These are phyloP conservation scores for Andrena haemorrhoa DNA, from an alignment of 2,888 invertebrate species.

Conservation along the genomic window DNA sequence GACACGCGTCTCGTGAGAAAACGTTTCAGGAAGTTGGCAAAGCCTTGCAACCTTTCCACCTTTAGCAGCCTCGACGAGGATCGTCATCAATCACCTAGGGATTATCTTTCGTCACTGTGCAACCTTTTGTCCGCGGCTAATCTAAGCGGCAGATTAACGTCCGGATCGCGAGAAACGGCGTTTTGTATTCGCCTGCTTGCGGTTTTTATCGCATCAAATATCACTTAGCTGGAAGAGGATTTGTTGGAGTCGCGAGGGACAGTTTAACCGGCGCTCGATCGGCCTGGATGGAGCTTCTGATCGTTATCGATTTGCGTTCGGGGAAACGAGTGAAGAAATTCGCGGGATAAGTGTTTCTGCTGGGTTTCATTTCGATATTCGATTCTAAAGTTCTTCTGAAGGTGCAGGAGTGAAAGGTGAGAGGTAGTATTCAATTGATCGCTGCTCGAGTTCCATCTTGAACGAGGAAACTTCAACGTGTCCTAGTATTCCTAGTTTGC, in stretches of 20 bases:
- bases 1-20: constrained; percentile 42
- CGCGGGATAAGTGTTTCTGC: not conserved
- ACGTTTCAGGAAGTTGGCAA: constrained; percentile 44
- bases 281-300: constrained; percentile 9
- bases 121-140: constrained; percentile 56
- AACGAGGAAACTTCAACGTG: no score
- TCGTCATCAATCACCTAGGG: constrained; percentile 47
- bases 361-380: not conserved
- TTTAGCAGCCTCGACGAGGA: constrained; percentile 20
- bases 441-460: no score
- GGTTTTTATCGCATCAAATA: constrained; percentile 56
- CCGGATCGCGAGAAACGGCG: constrained; percentile 29
- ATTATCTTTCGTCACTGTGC: constrained; percentile 59
- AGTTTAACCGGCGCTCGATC: constrained; percentile 8
- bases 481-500: no score
- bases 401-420: not conserved
- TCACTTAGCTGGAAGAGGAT: constrained; percentile 32
- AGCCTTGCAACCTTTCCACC: constrained; percentile 49
- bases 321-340: not conserved
- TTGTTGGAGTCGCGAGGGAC: constrained; percentile 8
- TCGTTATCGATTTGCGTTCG: constrained; percentile 31
- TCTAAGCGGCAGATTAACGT: constrained; percentile 44
- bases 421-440: no score
- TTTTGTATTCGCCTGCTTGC: constrained; percentile 37
- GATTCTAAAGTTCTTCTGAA: not conserved